Evolutionary conservation across 2,888 invertebrate genomes (phyloP).

Genomic region (Ectemnius continuus): DNA sequence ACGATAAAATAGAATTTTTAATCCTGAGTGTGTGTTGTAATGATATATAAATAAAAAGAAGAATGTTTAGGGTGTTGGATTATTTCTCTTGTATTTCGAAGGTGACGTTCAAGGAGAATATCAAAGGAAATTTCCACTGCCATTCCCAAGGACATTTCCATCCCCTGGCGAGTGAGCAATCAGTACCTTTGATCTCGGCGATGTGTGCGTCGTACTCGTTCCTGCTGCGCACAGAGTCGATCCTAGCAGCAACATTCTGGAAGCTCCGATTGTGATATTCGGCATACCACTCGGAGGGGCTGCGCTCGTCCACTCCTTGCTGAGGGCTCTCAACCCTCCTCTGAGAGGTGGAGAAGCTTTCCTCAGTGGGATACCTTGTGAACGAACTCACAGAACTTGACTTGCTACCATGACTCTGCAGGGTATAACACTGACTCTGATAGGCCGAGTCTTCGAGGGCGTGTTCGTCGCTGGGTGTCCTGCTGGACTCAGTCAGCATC

Average conservation of each 20-base stretch:
- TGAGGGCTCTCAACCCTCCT: slow-evolving; percentile 45
- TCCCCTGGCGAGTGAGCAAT: not conserved
- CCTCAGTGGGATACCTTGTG: slow-evolving; percentile 80
- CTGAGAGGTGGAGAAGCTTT: slow-evolving; percentile 74
- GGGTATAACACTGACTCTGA: slow-evolving; percentile 79
- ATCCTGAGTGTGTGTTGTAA: too few species aligned
- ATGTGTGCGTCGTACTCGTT: slow-evolving; percentile 93
- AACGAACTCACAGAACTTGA: slow-evolving; percentile 80
- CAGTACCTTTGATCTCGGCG: slow-evolving; percentile 89
- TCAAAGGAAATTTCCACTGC: too few species aligned
- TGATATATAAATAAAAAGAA: too few species aligned
- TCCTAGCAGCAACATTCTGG: slow-evolving; percentile 83
- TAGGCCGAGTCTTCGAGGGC: slow-evolving; percentile 81
- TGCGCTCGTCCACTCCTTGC: slow-evolving; percentile 75
- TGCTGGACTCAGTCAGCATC: slow-evolving; percentile 68
- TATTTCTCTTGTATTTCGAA: too few species aligned
- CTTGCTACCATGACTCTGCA: slow-evolving; percentile 78
- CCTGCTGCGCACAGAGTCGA: slow-evolving; percentile 87
- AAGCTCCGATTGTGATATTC: slow-evolving; percentile 82
- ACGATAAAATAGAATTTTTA: too few species aligned
- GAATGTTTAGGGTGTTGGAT: too few species aligned
- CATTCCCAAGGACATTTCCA: not conserved
- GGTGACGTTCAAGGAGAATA: too few species aligned
- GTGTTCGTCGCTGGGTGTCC: slow-evolving; percentile 81
- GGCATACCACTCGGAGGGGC: slow-evolving; percentile 80